Base-by-base conservation (phyloP, 92 coral and sea anemone species). In the Epizoanthus scotinus region DNA sequence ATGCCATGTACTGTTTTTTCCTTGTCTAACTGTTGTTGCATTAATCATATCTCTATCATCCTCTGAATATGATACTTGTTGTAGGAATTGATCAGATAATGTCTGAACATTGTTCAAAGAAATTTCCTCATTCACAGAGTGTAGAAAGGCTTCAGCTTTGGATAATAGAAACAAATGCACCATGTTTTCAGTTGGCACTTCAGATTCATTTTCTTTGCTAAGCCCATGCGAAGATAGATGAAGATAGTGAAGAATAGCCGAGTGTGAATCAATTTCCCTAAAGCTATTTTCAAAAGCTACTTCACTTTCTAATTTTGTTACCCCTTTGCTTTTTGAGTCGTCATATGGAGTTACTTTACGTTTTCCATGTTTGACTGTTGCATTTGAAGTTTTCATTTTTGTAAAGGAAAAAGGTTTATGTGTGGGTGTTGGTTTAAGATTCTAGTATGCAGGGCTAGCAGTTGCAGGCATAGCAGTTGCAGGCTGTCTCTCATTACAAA, bases 201-300 rank as follows among this genome's bases (percentile, higher is more conserved):
- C 53, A 29, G 57, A 34, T 6, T 81, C 77, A 72, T 63, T 40
- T 52, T 53, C 49, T 53, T 78, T 65, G 40, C 56, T 54, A 62
- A 65, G 52, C 60, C 68, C 17, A 62, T 78, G 40, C 24, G 57
- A 44, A 65, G 82, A 86, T 63, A 87, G 61, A 31, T 82, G 89
- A 55, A 90, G 71, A 31, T 85, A 87, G 62, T 84, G 84, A 47
- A 90, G 87, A 79, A 90, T 90, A 6, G 86, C 91, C 69, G 91
- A 84, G 15, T 55, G 19, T 77, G 81, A 67, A 77, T 90, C 91
- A 68, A 90, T 77, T 84, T 84, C 82, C 63, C 52, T 62, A 15
- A 78, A 87, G 79, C 84, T 31, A 1, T 31, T 31, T 31, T 1
- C 36, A 31, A 31, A 31, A 1, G 36, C 36, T 31, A 4, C 36